Evolutionary conservation across 2,113 vertebrate species (phyloP).

Genomic region (Pseudois nayaur): DNA sequence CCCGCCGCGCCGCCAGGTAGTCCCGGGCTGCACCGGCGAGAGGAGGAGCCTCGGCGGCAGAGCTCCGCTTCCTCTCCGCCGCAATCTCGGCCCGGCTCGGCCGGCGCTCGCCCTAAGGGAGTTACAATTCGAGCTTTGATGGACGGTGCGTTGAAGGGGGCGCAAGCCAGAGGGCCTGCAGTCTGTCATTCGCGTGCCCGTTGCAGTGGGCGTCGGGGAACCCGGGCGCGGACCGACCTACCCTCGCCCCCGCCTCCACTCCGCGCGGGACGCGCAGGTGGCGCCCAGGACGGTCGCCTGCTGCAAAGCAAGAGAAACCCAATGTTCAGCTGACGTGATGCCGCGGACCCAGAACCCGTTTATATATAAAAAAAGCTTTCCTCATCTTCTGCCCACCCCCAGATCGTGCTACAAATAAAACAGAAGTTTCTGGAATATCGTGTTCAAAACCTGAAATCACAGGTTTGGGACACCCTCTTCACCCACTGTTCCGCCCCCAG

Average conservation of each 20-base stretch:
- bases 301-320: neutral
- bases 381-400: neutral
- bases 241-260: neutral
- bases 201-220: neutral
- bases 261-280: slow-evolving; percentile 44
- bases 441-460: neutral
- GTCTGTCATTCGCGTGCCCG: neutral
- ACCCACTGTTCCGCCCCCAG: neutral
- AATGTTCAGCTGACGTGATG: neutral
- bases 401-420: neutral
- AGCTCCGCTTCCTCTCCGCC: neutral
- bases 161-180: neutral
- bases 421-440: neutral
- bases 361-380: neutral
- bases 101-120: neutral
- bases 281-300: neutral
- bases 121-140: neutral
- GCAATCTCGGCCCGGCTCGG: neutral
- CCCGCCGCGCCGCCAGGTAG: slow-evolving; percentile 11
- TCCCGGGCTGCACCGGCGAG: neutral
- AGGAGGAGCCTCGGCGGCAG: neutral
- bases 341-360: neutral
- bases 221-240: neutral
- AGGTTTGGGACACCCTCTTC: neutral
- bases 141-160: neutral